phyloP scores from a whole-genome alignment of 2,113 vertebrate genomes.

The Sakesphorus luctuosus region DNA sequence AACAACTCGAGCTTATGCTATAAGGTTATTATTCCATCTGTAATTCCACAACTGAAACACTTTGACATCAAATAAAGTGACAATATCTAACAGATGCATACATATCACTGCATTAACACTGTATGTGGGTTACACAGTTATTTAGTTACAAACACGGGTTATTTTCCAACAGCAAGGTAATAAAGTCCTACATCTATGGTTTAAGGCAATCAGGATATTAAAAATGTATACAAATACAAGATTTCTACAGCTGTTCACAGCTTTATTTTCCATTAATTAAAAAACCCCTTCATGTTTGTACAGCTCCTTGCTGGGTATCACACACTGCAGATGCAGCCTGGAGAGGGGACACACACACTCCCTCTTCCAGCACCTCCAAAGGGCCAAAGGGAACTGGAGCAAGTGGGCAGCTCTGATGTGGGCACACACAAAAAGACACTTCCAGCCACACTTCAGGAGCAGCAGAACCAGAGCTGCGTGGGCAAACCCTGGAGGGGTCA shows the following conservation, averaged over 20 bases:
- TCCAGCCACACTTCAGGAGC: not conserved
- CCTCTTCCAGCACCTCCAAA: not conserved
- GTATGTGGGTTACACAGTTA: conserved; percentile 71
- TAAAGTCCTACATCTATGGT: conserved; percentile 74
- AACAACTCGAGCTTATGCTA: conserved; percentile 26
- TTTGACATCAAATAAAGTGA: conserved; percentile 72
- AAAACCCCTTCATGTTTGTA: conserved; percentile 69
- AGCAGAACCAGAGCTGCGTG: not conserved
- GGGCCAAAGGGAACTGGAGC: not conserved
- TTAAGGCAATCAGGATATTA: conserved; percentile 81
- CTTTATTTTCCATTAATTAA: conserved; percentile 73
- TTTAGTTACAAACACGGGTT: conserved; percentile 73
- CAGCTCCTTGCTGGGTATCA: conserved; percentile 24
- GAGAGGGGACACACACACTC: not conserved
- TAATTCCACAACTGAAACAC: conserved; percentile 59
- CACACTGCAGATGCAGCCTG: not conserved
- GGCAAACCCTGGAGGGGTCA: not conserved
- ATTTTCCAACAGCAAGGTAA: conserved; percentile 75
- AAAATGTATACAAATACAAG: conserved; percentile 74
- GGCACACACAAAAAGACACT: conserved; percentile 30
- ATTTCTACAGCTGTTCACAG: conserved; percentile 82
- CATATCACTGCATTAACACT: conserved; percentile 73
- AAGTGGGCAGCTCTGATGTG: not conserved
- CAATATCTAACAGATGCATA: conserved; percentile 76
- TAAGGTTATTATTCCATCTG: conserved; percentile 42